These are phyloP conservation scores for Drosophila parthenogenetica DNA, from an alignment of 2,888 invertebrate genomes.

Conservation along the genomic window DNA sequence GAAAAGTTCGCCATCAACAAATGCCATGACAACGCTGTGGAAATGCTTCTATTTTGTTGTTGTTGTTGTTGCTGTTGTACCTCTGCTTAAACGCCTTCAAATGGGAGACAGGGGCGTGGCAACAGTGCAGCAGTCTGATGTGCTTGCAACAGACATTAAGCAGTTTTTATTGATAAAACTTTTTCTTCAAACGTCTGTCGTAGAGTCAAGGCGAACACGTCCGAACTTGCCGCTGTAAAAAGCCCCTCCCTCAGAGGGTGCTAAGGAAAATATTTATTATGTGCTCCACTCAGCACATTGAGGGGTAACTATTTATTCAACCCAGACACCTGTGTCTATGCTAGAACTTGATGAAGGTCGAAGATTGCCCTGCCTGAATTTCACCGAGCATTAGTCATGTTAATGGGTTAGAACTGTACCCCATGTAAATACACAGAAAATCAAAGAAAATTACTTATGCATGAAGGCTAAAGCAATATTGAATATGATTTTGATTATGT, in stretches of 20 bases:
- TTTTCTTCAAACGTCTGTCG: conserved; percentile 46
- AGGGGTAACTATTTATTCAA: conserved; percentile 6
- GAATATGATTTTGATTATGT: conserved; percentile 12
- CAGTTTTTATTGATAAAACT: conserved; percentile 77
- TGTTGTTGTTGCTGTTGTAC: neutral
- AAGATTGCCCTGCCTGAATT: neutral
- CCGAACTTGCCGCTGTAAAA: neutral
- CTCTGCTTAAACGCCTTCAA: conserved; percentile 2
- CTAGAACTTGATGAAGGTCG: conserved; percentile 12
- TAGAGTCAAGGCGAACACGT: conserved; percentile 63
- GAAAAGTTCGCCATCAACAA: conserved; percentile 45
- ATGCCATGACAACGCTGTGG: conserved; percentile 60
- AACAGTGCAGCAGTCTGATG: conserved; percentile 31
- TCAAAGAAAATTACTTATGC: conserved; percentile 5
- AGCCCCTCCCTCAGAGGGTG: neutral
- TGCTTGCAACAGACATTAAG: conserved; percentile 55
- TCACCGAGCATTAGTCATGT: neutral
- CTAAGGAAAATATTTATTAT: conserved; percentile 11
- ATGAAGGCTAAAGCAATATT: conserved; percentile 8
- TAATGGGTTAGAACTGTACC: neutral
- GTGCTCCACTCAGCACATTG: neutral
- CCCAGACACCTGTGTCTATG: conserved; percentile 14
- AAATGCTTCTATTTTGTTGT: conserved; percentile 21
- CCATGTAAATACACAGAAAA: conserved; percentile 5
- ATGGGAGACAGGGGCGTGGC: conserved; percentile 20